Evolutionary conservation across 2,113 vertebrate genomes (phyloP).

Genomic region (Gasterosteus aculeatus): DNA sequence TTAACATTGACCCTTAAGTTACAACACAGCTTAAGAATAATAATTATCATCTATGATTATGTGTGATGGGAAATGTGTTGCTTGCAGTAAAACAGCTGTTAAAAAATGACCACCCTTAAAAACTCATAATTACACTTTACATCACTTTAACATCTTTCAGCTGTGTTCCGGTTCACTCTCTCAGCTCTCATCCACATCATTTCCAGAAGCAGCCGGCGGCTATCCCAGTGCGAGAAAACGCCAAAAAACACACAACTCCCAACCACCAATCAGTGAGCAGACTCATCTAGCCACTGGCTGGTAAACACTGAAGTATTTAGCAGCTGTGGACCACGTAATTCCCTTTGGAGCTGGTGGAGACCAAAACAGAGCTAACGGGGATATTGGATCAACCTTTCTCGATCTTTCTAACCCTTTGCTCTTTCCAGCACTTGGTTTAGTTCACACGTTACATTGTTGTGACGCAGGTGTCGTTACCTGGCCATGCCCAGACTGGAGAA

Average conservation of each 20-base stretch:
- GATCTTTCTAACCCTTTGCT: neutral
- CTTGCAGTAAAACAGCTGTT: neutral
- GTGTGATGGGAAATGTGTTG: neutral
- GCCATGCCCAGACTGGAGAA: conserved; percentile 98
- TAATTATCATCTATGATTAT: neutral
- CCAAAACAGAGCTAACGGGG: neutral
- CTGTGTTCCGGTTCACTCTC: neutral
- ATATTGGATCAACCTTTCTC: neutral
- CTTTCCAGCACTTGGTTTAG: neutral
- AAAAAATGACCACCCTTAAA: neutral
- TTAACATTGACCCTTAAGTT: neutral
- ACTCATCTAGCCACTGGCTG: conserved; percentile 3
- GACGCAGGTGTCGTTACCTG: conserved; percentile 83
- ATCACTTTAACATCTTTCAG: neutral
- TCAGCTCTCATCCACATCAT: neutral
- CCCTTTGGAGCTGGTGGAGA: conserved; percentile 1
- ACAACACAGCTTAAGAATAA: neutral
- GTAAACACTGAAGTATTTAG: conserved; percentile 11
- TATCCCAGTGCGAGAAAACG: neutral
- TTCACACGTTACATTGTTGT: neutral
- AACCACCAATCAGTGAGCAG: conserved; percentile 20
- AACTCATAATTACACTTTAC: neutral
- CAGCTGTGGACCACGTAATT: conserved; percentile 4
- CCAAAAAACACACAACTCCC: conserved; percentile 15
- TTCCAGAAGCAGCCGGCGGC: neutral